Evolutionary conservation across 2,797 vertebrate species (phyloP), one percentile per base, ranked within the genome.

Genomic region (Spheniscus humboldti): DNA sequence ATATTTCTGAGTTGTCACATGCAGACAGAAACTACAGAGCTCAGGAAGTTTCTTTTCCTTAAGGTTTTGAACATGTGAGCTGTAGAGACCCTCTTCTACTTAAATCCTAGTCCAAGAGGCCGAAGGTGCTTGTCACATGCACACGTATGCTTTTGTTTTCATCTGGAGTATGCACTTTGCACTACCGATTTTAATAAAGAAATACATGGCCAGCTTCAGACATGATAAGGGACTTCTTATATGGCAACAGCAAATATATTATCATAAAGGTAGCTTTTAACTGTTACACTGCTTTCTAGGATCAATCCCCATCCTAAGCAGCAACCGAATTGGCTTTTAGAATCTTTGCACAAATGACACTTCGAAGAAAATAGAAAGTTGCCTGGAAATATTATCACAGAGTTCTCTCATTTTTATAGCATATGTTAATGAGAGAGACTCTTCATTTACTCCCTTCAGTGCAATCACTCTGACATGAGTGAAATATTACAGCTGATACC

Each of bases 391-490:
- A 52, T 2, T 43, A 35, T 23, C 37, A 28, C 4, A n/a, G 13
- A 85, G 23, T 35, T 43, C 11, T 31, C 52, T 76, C n/a, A 33
- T 60, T 74, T 90, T 79, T 45, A 25, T 16, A 63, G 8, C 23
- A 6, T 2, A 9, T 3, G 3, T 6, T 60, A 64, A 57, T 1
- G 2, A 39, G 53, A 84, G 33, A 9, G 37, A 45, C 13, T 5
- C 25, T 31, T 93, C 11, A 6, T 52, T 75, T 24, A 25, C 16
- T 63, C 18, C 35, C 30, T 73, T 66, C 27, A 25, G 12, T 9
- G 18, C 12, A 64, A 27, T n/a, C 0, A 0, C 71, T 60, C 35
- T 23, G 41, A 37, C 9, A 30, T 9, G 5, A n/a, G 23, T 13
- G 18, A 79, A 90, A 77, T 4, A 72, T 47, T 6, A 57, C 45